Evolutionary conservation across 2,888 invertebrate genomes (phyloP), one percentile per base, ranked within the genome.

Genomic region (Eilema griseolum): DNA sequence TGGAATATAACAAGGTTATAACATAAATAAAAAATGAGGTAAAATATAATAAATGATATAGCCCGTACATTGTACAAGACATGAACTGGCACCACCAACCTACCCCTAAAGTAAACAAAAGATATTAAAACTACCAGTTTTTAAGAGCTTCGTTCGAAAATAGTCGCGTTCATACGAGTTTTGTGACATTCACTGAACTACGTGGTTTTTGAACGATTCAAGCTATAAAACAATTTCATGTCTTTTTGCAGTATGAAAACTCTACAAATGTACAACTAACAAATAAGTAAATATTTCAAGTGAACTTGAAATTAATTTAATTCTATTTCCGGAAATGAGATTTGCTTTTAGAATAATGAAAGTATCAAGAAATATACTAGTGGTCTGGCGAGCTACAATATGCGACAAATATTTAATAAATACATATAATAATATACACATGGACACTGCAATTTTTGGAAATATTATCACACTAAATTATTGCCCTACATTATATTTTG

Each of bases 21-120:
- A n/a, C 59, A 37, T 59, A 69, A 69, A 63, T n/a, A 69, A 69
- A n/a, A 62, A 59, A 37, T 59, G 20, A 16, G 33, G 26, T 5
- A 24, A 20, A 61, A 62, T 5, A 62, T 20, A 37, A 59, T 52
- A 24, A n/a, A 31, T 41, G 28, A 69, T 64, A n/a, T n/a, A n/a
- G 56, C 14, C 63, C 41, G 28, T 41, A 64, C 59, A 31, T 31
- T 64, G 59, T 26, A 69, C 37, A 59, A 31, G 26, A 61, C 3
- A 10, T 26, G 10, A 24, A 3, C 12, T 24, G 20, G 14, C n/a
- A n/a, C 52, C 16, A 4, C 41, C 41, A 16, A 41, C 16, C 52
- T 52, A 52, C 52, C n/a, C 52, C 20, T 52, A 46, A 20, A n/a
- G 31, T 24, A 61, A 20, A 59, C 28, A 14, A 59, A 28, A 59